Evolutionary conservation across 2,797 vertebrate species (phyloP), one percentile per base, ranked within the genome.

Genomic region (Mus minutoides): DNA sequence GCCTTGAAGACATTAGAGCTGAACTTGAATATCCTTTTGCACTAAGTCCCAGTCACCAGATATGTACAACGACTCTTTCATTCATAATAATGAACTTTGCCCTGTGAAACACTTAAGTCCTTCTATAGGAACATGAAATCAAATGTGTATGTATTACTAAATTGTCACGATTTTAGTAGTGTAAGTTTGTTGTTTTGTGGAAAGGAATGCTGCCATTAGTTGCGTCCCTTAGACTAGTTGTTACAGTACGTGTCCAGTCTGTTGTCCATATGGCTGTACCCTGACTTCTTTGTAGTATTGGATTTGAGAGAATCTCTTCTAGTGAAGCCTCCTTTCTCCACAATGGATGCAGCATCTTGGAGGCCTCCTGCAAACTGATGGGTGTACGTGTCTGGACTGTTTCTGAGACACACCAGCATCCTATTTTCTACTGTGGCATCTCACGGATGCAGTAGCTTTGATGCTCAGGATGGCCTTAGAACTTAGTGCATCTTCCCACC

Each of bases 1-100:
- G 99, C 95, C 98, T 99, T 93, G 99, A 99, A 97, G 99, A 99
- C 98, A 99, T 99, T 98, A 99, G 97, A 98, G 98, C 98, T 94
- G 99, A 99, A 98, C 89, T 99, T 97, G 99, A 99, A 99, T 99
- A 99, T 99, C 99, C 99, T 99, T 99, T 97, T 97, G n/a, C 69
- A 94, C 24, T 92, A 46, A 91, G 82, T 29, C 67, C 10, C 93
- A 83, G 10, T 94, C 22, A 85, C 58, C 77, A 82, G 29, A 69
- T 78, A n/a, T 56, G 7, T 40, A 86, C 64, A 94, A 71, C 86
- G 73, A 73, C 11, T 89, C 24, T 24, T 60, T 56, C 73, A 46
- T 60, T 29, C 60, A 16, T 80, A 95, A 54, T 34, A 84, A 37
- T 26, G 24, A 76, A 26, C 9, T 7, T n/a, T 10, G 40, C 3